Conservation (phyloP, 2,888 invertebrate species). For the Agonum fuliginosum region DNA sequence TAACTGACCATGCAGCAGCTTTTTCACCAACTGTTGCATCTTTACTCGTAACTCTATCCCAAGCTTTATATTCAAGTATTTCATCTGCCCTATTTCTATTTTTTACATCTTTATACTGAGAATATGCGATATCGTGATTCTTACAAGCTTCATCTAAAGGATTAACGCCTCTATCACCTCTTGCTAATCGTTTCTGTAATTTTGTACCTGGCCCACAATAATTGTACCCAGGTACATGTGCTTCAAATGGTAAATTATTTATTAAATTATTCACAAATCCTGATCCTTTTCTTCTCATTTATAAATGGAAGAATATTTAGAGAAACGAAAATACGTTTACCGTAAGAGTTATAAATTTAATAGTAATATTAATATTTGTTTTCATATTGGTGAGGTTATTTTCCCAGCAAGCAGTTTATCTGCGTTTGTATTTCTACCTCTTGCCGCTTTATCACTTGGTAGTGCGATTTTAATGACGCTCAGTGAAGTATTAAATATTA, state of each 20-base stretch:
- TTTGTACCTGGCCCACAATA: conserved; percentile 60
- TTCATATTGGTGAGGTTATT: too few relatives aligned
- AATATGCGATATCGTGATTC: too few relatives aligned
- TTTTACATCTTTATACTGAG: too few relatives aligned
- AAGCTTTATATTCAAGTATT: conserved; percentile 46
- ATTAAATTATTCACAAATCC: conserved; percentile 37
- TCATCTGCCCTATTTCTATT: too few relatives aligned
- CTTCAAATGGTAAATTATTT: conserved; percentile 56
- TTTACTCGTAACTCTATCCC: conserved; percentile 56
- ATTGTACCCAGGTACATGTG: conserved; percentile 60
- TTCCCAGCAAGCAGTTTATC: too few relatives aligned
- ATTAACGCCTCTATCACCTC: too few relatives aligned
- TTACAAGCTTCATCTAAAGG: conserved; percentile 6
- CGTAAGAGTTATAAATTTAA: conserved; percentile 14
- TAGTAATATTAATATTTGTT: too few relatives aligned
- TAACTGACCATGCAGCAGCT: conserved; percentile 53
- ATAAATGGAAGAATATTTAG: conserved; percentile 17
- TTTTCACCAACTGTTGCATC: conserved; percentile 59
- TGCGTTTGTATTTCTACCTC: too few relatives aligned
- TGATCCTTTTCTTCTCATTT: conserved; percentile 4
- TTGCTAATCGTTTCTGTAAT: too few relatives aligned
- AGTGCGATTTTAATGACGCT: not conserved
- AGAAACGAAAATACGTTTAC: conserved; percentile 7
- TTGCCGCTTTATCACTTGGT: not conserved
- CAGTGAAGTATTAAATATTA: not conserved